phyloP scores from a whole-genome alignment of 1,140 invertebrate genomes.

The Phthorimaea operculella region DNA sequence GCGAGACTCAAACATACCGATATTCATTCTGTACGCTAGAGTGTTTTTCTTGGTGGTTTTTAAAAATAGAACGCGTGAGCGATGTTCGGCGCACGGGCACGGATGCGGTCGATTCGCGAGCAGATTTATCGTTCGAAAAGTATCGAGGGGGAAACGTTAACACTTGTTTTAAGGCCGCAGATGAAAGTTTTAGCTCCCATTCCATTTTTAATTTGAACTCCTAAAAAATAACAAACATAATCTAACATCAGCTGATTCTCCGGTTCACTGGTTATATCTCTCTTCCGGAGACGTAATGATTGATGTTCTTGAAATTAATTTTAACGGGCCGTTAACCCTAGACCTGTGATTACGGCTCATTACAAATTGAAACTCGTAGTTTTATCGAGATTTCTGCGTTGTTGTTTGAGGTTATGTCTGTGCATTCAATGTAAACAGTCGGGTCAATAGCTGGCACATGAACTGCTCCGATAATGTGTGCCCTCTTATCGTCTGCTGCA shows the following conservation, averaged over 20 bases:
- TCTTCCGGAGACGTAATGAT: background rate
- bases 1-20: conserved; percentile 28
- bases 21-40: conserved; percentile 33
- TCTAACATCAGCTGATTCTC: conserved; percentile 14
- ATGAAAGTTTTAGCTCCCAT: conserved; percentile 55
- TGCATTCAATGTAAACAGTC: conserved; percentile 44
- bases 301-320: conserved; percentile 29
- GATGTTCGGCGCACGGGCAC: conserved; percentile 31
- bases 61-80: conserved; percentile 48
- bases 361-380: conserved; percentile 43
- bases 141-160: conserved; percentile 35
- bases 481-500: conserved; percentile 46
- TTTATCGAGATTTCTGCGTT: conserved; percentile 42
- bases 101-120: conserved; percentile 43
- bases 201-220: conserved; percentile 51
- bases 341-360: conserved; percentile 26
- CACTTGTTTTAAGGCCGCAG: conserved; percentile 42
- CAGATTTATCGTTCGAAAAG: conserved; percentile 45
- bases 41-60: conserved; percentile 43
- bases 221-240: conserved; percentile 31
- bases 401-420: conserved; percentile 26
- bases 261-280: background rate
- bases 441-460: conserved; percentile 62
- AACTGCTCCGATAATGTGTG: conserved; percentile 42
- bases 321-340: conserved; percentile 26